These are phyloP conservation scores for Trematomus loennbergii DNA, from an alignment of 2,113 vertebrate genomes.

Conservation along the genomic window DNA sequence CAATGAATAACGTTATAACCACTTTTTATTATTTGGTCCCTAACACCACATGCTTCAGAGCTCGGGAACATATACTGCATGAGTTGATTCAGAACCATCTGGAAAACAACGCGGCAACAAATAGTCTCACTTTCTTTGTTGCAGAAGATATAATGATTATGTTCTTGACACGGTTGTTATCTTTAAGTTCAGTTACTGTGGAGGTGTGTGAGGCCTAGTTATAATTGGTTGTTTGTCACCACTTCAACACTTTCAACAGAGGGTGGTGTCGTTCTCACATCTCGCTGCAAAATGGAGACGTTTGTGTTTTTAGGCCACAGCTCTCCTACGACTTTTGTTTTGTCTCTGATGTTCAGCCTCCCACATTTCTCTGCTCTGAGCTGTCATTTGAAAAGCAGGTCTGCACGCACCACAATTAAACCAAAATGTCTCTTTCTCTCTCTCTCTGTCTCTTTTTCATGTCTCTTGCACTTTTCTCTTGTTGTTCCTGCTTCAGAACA, in stretches of 20 bases:
- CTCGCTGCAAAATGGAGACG: constrained; percentile 61
- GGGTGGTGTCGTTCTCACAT: constrained; percentile 64
- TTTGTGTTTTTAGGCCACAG: constrained; percentile 36
- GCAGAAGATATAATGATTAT: neutral
- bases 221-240: constrained; percentile 2
- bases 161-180: neutral
- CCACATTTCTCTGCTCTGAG: constrained; percentile 45
- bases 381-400: constrained; percentile 18
- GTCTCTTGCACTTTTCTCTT: constrained; percentile 9
- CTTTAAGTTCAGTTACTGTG: constrained; percentile 17
- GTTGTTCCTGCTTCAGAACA: constrained; percentile 32
- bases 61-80: neutral
- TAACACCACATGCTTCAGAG: neutral
- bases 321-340: constrained; percentile 50
- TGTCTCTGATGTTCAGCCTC: constrained; percentile 45
- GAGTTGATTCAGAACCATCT: neutral
- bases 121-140: neutral
- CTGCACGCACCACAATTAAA: constrained; percentile 34
- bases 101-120: neutral
- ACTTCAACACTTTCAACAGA: constrained; percentile 58
- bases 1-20: constrained; percentile 45
- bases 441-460: neutral
- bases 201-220: constrained; percentile 45
- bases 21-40: constrained; percentile 25
- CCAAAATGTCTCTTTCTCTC: constrained; percentile 12